Evolutionary conservation across 2,113 vertebrate genomes (phyloP), one percentile per base, ranked within the genome.

Genomic region (Pelecanoides urinatrix): DNA sequence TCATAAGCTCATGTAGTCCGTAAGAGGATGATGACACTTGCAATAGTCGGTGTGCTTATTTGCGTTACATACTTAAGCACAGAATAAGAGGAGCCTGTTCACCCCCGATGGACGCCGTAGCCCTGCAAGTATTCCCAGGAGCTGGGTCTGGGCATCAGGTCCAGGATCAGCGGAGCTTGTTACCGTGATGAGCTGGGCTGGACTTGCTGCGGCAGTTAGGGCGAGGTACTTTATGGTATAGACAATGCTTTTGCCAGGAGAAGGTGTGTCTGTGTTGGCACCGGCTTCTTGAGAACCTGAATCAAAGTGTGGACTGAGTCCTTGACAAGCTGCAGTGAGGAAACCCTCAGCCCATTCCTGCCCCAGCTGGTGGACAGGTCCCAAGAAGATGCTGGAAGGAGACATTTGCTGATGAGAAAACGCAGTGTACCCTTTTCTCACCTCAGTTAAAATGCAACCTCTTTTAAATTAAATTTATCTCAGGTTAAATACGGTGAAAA

Each of bases 1-100:
- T 47, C 50, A 16, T 29, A 27, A 75, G 44, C 29, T 29, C 1
- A 0, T 16, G 53, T 14, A 4, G 56, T 58, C 42, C 1, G 0
- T 34, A 38, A 56, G 45, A 62, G 40, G 47, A 12, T 4, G 42
- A 11, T 9, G 47, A 14, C 53, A 7, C 59, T 40, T 26, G 38
- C 32, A 25, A 6, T 27, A 40, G 10, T 5, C 2, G 12, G 3
- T 16, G 8, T 38, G 49, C 8, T 66, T 61, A 16, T 36, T 67
- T 55, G 34, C 59, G 23, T 58, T 25, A 11, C 3, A 1, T 5
- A 8, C 10, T 50, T n/a, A 10, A 34, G 40, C 53, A 40, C 15
- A 27, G 50, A 34, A 16, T 13, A 32, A 14, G 52, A 45, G 67
- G 25, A 53, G 21, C 34, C 34, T 16, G 34, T 44, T 53, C 38